A percentile compares a stretch with the other conserved stretches of the same genome.
phyloP scores from a whole-genome alignment of 2,113 vertebrate genomes.

The Helogale parvula region DNA sequence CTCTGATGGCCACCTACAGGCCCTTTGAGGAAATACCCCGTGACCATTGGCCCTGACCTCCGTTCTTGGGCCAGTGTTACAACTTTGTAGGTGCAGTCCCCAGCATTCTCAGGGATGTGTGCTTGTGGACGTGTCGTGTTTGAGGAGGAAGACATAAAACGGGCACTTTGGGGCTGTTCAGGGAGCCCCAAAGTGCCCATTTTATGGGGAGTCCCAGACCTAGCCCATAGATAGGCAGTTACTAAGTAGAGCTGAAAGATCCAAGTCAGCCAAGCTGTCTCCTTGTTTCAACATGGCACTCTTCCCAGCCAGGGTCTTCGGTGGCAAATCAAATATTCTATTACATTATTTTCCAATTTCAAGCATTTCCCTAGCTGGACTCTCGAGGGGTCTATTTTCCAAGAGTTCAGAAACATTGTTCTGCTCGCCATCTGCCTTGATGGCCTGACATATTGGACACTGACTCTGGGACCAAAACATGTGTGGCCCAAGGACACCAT shows the following conservation, averaged over 20 bases:
- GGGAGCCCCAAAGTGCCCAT: too few species aligned
- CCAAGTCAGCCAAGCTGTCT: constrained; percentile 78
- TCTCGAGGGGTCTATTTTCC: constrained; percentile 85
- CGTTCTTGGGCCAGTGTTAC: not conserved
- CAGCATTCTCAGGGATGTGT: not conserved
- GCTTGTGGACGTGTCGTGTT: not conserved
- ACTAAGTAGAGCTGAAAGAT: constrained; percentile 59
- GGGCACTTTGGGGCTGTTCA: not conserved
- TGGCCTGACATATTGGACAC: constrained; percentile 91
- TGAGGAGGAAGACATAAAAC: not conserved
- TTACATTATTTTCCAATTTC: constrained; percentile 94
- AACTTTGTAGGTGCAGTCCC: not conserved
- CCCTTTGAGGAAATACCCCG: not conserved
- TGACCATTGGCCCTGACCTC: not conserved
- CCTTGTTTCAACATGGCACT: constrained; percentile 78
- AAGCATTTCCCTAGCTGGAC: constrained; percentile 82
- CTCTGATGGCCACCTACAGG: not conserved
- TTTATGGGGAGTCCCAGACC: not conserved
- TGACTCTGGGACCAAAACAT: constrained; percentile 86
- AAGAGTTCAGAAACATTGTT: constrained; percentile 88
- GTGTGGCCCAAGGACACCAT: constrained; percentile 79
- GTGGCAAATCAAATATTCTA: constrained; percentile 90
- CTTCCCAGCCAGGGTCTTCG: constrained; percentile 83
- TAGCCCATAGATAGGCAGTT: not conserved
- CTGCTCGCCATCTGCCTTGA: constrained; percentile 91